Evolutionary conservation across 1,140 invertebrate species (phyloP).

Genomic region (Metopolophium dirhodum): DNA sequence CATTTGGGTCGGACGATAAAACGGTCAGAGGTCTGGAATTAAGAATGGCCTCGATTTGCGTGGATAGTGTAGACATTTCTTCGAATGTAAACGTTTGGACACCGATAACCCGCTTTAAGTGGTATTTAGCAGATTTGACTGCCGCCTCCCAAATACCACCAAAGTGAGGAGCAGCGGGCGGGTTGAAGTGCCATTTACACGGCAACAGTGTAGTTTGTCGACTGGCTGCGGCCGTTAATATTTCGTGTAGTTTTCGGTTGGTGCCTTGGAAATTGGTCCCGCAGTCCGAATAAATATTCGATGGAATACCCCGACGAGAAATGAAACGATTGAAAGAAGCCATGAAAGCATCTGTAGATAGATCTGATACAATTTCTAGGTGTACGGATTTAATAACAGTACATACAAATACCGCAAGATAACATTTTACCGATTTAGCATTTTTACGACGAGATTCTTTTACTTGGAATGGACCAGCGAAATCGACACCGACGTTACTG

Average conservation of each 20-base stretch:
- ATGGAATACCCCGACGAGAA: slow-evolving; percentile 5
- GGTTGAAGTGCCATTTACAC: slow-evolving; percentile 59
- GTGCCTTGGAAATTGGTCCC: neutral
- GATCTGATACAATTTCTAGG: neutral
- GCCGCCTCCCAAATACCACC: slow-evolving; percentile 63
- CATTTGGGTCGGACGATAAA: slow-evolving; percentile 61
- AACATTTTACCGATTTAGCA: neutral
- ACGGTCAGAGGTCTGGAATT: slow-evolving; percentile 63
- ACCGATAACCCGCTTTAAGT: slow-evolving; percentile 61
- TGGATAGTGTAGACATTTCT: slow-evolving; percentile 61
- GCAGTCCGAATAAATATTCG: neutral
- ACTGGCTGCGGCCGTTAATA: neutral
- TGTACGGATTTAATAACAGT: neutral
- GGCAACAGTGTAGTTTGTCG: neutral
- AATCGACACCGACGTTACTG: slow-evolving; percentile 18
- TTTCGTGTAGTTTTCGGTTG: neutral
- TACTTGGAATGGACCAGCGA: slow-evolving; percentile 1
- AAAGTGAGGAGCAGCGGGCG: slow-evolving; percentile 61
- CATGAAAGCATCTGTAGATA: neutral
- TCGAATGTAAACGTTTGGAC: slow-evolving; percentile 60
- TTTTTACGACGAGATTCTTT: neutral
- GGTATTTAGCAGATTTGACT: slow-evolving; percentile 58
- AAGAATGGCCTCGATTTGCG: slow-evolving; percentile 60
- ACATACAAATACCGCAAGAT: neutral
- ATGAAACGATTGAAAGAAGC: slow-evolving; percentile 1